Evolutionary conservation across 2,888 invertebrate genomes (phyloP).

Genomic region (Leptinotarsa tumamoca): DNA sequence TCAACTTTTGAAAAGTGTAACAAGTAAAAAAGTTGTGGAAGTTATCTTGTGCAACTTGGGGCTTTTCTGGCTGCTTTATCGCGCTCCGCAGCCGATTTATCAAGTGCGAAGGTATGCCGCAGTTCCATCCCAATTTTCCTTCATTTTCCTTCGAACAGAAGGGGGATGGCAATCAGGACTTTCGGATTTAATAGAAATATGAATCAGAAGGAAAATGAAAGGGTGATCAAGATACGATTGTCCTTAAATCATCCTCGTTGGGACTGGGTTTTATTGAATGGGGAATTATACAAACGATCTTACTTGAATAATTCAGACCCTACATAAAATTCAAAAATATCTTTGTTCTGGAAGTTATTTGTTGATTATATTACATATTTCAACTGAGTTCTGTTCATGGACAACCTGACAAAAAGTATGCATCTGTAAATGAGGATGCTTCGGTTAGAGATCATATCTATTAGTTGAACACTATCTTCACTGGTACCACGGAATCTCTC

Average conservation of each 20-base stretch:
- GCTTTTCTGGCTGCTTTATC: constrained; percentile 43
- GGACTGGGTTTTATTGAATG: background rate
- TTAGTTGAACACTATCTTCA: no score
- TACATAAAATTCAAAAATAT: no score
- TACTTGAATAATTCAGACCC: no score
- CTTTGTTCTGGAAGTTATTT: no score
- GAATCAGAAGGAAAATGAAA: constrained; percentile 3
- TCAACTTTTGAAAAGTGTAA: constrained; percentile 45
- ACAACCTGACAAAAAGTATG: no score
- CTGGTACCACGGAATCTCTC: no score
- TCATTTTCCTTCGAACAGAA: constrained; percentile 22
- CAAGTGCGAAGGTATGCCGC: constrained; percentile 35
- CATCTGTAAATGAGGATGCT: no score
- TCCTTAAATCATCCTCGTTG: background rate
- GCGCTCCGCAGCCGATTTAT: constrained; percentile 40
- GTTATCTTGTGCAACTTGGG: constrained; percentile 41
- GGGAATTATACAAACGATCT: background rate
- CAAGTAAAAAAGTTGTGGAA: constrained; percentile 47
- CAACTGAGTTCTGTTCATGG: no score
- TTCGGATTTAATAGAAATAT: constrained; percentile 3
- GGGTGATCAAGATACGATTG: constrained; percentile 8
- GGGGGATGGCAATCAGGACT: background rate
- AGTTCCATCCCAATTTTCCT: constrained; percentile 28
- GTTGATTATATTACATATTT: no score
- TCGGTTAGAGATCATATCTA: no score